phyloP scores from a whole-genome alignment of 2,797 vertebrate genomes.

The Mus spretus region DNA sequence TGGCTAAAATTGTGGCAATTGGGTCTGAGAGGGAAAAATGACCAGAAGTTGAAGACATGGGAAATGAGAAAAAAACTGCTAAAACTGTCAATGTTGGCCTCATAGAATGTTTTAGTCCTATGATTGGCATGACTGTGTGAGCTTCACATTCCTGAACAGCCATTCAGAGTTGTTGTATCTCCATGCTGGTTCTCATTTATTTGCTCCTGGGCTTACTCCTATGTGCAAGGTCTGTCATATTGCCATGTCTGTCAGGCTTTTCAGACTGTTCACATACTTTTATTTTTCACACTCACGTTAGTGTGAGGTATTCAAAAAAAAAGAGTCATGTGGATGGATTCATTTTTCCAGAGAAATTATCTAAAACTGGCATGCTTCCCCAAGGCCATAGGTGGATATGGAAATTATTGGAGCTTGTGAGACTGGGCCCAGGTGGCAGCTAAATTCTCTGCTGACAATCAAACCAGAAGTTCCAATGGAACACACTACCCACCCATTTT shows the following conservation, averaged over 20 bases:
- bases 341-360: background rate
- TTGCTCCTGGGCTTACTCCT: background rate
- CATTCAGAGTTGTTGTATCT: background rate
- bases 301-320: background rate
- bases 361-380: background rate
- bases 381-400: accelerated
- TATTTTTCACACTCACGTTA: background rate
- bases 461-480: background rate
- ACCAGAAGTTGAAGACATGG: background rate
- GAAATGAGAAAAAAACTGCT: background rate
- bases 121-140: background rate
- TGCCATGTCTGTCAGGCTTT: background rate
- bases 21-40: background rate
- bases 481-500: background rate
- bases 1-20: too few species aligned
- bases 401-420: background rate
- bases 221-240: background rate
- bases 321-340: background rate
- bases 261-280: too few species aligned
- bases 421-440: background rate
- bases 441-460: background rate
- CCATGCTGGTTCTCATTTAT: background rate
- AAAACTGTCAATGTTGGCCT: background rate
- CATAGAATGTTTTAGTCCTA: too few species aligned
- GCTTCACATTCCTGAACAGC: too few species aligned